Base-by-base conservation (phyloP, 2,888 invertebrate species). In the Reticulitermes lucifugus region DNA sequence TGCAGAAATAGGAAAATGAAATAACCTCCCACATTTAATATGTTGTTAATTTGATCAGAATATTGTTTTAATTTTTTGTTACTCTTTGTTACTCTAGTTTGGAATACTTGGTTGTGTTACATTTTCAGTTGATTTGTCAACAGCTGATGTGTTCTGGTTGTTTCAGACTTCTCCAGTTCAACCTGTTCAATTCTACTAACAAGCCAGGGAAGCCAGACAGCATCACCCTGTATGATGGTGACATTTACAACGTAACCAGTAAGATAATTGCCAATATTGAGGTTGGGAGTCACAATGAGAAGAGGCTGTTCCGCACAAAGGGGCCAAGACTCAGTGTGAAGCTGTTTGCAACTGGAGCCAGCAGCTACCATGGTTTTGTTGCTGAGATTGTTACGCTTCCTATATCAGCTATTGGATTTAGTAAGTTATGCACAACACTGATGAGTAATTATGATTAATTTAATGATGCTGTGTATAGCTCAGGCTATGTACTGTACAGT, bases 381-480 rank as follows among this genome's bases (percentile, higher is more conserved):
- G 99, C 99, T 25, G 99, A 99, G 92, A 95, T 99, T 83, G 96
- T 99, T 0, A 98, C 98, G 0, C 91, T 99, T 71, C 99, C 99
- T 0, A 96, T 98, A 89, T 97, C 98, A 75, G 96, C 96, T 12
- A 96, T 97, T 90, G 97, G 96, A 89, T 95, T 97, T 89, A 96
- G 97, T 97, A 92, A 95, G 96, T 94, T 87, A 59, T 79, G 18
- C 71, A n/a, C 46, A 18, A 55, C 51, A 51, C 51, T 1, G 9
- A 51, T 2, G 6, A 51, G 51, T 51, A 51, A 71, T 86, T 35
- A 22, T 25, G 43, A 41, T 18, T 51, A 1, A 1, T 51, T 35
- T 35, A 35, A 35, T 35, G 35, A 25, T 35, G 35, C 35, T 35
- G 35, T 35, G 35, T 35, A 35, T 35, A 35, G 35, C 35, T 4